phyloP scores from a whole-genome alignment of 1,140 invertebrate genomes.

The Hylyphantes graminicola region DNA sequence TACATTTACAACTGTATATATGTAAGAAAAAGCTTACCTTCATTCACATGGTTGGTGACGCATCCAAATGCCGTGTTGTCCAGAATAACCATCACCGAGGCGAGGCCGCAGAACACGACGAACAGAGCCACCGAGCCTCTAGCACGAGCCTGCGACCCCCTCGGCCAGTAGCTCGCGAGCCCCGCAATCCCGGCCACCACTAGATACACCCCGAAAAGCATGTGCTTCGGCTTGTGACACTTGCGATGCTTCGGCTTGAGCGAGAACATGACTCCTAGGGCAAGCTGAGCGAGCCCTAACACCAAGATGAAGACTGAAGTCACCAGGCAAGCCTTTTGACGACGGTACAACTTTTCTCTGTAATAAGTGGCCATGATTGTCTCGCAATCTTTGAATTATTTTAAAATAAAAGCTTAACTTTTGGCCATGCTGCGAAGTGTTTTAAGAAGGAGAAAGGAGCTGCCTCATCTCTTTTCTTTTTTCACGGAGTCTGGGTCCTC shows the following conservation, averaged over 20 bases:
- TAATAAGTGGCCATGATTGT: not conserved
- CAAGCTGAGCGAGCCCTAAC: constrained; percentile 14
- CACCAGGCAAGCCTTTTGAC: constrained; percentile 28
- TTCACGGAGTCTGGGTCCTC: too few species aligned
- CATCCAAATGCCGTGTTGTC: constrained; percentile 21
- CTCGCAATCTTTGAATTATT: too few species aligned
- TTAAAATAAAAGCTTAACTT: too few species aligned
- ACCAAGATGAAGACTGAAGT: constrained; percentile 22
- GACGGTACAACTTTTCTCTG: not conserved
- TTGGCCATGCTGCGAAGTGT: too few species aligned
- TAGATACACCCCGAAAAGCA: constrained; percentile 27
- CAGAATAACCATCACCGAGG: constrained; percentile 1
- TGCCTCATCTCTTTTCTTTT: too few species aligned
- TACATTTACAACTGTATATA: too few species aligned
- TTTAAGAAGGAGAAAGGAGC: too few species aligned
- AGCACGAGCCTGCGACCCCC: not conserved
- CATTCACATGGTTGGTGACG: not conserved
- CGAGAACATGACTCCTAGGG: constrained; percentile 12
- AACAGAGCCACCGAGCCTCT: constrained; percentile 14
- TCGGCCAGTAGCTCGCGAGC: constrained; percentile 10
- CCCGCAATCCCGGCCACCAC: constrained; percentile 27
- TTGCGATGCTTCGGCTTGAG: constrained; percentile 28
- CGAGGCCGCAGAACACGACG: constrained; percentile 20
- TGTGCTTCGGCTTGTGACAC: constrained; percentile 30
- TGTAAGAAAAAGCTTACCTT: constrained; percentile 18